Evolutionary conservation across 2,113 vertebrate species (phyloP).

Genomic region (Thryonomys swinderianus): DNA sequence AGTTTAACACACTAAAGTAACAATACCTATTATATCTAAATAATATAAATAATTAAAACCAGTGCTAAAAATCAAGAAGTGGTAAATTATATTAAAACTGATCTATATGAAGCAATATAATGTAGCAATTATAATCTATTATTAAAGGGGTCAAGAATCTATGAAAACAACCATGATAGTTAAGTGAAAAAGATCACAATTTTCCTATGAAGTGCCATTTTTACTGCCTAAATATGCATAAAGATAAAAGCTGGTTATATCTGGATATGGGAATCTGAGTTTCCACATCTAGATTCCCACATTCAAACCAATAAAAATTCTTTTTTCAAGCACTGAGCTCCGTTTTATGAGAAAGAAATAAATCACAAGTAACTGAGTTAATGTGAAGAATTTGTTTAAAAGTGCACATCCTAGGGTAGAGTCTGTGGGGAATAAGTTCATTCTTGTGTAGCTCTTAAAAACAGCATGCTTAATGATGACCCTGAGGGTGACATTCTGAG

Average conservation of each 20-base stretch:
- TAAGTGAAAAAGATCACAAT: background rate
- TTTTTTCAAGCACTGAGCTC: constrained; percentile 23
- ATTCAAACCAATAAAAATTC: constrained; percentile 55
- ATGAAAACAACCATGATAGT: background rate
- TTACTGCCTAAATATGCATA: constrained; percentile 14
- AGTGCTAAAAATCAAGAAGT: background rate
- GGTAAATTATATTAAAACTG: background rate
- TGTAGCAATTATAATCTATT: background rate
- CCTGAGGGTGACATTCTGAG: constrained; percentile 36
- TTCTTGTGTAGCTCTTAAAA: constrained; percentile 68
- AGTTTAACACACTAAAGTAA: background rate
- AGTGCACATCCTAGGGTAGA: constrained; percentile 22
- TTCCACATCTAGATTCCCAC: constrained; percentile 36
- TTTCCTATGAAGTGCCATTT: background rate
- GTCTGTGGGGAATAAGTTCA: constrained; percentile 63
- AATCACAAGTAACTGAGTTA: constrained; percentile 69
- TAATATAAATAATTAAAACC: constrained; percentile 20
- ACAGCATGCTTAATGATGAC: constrained; percentile 53
- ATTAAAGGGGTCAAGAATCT: background rate
- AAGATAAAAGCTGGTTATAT: constrained; percentile 23
- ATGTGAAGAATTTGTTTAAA: constrained; percentile 69
- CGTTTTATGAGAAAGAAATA: constrained; percentile 74
- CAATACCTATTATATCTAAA: constrained; percentile 30
- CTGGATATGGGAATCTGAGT: background rate
- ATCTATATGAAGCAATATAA: background rate